Base-by-base conservation (phyloP, 2,113 vertebrate genomes). In the Terrapene triunguis region DNA sequence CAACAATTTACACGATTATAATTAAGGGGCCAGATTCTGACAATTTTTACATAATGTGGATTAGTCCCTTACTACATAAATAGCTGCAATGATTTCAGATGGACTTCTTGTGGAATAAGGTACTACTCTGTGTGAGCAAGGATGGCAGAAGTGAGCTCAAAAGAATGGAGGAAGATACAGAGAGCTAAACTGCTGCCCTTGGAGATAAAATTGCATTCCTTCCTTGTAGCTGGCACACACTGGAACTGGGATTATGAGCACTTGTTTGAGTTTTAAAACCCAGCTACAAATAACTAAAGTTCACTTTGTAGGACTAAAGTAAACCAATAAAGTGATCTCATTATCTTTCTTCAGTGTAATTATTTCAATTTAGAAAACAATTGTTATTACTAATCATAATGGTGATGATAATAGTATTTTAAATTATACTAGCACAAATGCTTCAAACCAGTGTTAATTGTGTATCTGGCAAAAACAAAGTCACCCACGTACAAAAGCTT, bases 41-140 rank as follows among this genome's bases (percentile, higher is more conserved):
- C 8, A 14, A 25, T 17, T 87, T 22, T 87, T 22, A 32, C 74
- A 7, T 0, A 2, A 10, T 84, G 0, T 48, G 3, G 27, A 57
- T 88, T 44, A 29, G 62, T 69, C 35, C 62, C 16, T n/a, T 69
- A 69, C 24, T 76, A 76, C 59, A 14, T 44, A 24, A 11, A 32
- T 55, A 81, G 38, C 32, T 22, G 50, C 76, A 76, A 42, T 25
- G 5, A 55, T 32, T 84, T 87, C 22, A 69, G 35, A 19, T 79
- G 44, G 42, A 53, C 59, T 7, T 1, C 4, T 11, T 0, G 0
- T 7, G 4, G 14, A 87, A 8, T 12, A 74, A 29, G 50, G 57
- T 12, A 54, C 22, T 57, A 14, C 6, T 80, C 29, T 42, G 1
- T 55, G 35, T 38, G n/a, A 72, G 19, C 10, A 72, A 72, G 80